These are phyloP conservation scores for Elachura formosa DNA, from an alignment of 2,113 vertebrate genomes.

Conservation along the genomic window DNA sequence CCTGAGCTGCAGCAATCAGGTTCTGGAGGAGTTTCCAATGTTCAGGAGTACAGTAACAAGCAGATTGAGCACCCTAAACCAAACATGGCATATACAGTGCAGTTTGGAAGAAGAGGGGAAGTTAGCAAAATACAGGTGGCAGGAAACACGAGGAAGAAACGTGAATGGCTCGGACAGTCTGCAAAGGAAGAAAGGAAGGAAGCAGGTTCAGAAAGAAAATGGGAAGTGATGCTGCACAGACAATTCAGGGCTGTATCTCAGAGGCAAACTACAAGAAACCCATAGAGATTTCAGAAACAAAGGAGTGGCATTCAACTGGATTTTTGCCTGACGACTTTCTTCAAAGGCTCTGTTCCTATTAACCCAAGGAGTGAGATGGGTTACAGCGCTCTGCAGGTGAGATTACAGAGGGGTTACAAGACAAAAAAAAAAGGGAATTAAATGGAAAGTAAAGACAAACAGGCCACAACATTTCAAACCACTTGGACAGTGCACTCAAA, in stretches of 20 bases:
- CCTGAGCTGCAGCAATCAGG: not conserved
- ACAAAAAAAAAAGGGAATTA: not conserved
- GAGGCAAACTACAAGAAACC: not conserved
- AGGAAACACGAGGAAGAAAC: not conserved
- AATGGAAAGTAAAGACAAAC: not conserved
- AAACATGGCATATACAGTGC: not conserved
- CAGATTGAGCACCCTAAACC: not conserved
- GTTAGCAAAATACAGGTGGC: not conserved
- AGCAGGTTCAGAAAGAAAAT: not conserved
- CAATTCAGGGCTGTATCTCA: not conserved
- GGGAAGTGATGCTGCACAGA: not conserved
- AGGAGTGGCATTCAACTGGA: not conserved
- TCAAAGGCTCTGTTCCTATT: not conserved
- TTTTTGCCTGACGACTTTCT: not conserved
- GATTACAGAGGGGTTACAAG: not conserved
- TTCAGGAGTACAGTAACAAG: not conserved
- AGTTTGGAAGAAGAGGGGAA: not conserved
- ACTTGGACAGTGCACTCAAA: not conserved
- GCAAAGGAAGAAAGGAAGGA: not conserved
- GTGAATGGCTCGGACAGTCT: not conserved
- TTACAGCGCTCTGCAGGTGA: not conserved
- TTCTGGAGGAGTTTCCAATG: not conserved
- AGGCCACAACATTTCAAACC: not conserved
- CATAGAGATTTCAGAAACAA: not conserved
- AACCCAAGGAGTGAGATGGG: not conserved